Evolutionary conservation across 2,113 vertebrate genomes (phyloP).

Genomic region (Ceyx cyanopectus): DNA sequence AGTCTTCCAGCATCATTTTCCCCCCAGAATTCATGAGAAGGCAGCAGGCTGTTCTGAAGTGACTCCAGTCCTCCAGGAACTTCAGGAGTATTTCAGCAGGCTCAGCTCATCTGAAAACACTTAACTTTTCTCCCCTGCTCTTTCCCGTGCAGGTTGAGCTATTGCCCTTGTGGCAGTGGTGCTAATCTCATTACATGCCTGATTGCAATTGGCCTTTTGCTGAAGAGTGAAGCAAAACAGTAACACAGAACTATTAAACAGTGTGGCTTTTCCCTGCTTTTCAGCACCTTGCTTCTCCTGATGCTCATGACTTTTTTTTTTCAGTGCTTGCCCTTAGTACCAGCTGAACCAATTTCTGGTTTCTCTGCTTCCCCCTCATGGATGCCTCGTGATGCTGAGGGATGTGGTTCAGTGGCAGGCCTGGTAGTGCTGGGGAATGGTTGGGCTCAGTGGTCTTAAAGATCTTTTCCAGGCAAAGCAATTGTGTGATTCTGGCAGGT

Average conservation of each 20-base stretch:
- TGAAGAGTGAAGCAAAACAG: background rate
- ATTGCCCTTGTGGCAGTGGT: background rate
- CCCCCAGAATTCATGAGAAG: background rate
- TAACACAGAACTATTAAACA: background rate
- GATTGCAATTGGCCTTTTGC: background rate
- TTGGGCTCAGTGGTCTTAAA: background rate
- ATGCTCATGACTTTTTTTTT: background rate
- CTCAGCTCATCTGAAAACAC: background rate
- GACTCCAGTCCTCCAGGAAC: background rate
- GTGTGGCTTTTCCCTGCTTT: background rate
- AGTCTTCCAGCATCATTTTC: background rate
- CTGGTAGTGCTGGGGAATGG: background rate
- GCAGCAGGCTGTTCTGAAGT: background rate
- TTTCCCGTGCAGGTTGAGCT: background rate
- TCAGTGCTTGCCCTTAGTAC: background rate
- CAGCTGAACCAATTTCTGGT: background rate
- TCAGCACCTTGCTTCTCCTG: background rate
- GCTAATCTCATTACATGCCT: background rate
- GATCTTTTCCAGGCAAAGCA: background rate
- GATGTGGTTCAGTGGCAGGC: background rate
- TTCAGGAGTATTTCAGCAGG: background rate
- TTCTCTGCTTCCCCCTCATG: background rate
- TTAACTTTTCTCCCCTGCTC: background rate
- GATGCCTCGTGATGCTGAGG: background rate
- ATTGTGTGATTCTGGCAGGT: background rate